Evolutionary conservation across 2,888 invertebrate genomes (phyloP).

Genomic region (Fragum fragum): DNA sequence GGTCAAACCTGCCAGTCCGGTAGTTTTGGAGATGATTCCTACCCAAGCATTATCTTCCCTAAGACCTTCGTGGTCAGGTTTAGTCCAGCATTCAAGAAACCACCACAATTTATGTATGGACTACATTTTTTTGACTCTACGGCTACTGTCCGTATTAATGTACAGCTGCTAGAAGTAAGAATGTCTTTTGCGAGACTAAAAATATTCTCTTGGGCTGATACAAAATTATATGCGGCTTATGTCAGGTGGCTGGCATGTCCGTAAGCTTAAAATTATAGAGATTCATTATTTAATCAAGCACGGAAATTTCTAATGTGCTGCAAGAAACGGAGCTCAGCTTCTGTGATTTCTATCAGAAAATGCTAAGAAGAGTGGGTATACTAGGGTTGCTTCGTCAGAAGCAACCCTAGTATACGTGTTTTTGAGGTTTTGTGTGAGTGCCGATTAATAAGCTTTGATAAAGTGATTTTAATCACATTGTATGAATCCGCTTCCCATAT

Average conservation of each 20-base stretch:
- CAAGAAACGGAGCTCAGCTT: no score
- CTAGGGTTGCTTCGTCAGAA: no score
- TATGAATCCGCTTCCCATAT: no score
- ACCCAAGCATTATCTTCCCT: neutral
- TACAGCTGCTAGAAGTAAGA: neutral
- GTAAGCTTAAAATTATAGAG: neutral
- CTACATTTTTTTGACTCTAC: neutral
- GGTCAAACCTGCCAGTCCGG: neutral
- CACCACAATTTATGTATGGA: constrained; percentile 5
- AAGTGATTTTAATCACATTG: no score
- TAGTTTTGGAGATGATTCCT: neutral
- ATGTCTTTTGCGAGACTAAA: neutral
- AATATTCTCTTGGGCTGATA: neutral
- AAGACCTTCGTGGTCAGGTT: neutral
- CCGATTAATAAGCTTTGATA: no score
- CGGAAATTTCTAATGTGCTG: no score
- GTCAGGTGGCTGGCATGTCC: constrained; percentile 7
- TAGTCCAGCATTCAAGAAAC: neutral
- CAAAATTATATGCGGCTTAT: neutral
- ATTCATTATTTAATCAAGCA: no score
- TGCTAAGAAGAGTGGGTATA: no score
- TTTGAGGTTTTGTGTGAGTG: no score
- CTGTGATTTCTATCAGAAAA: no score
- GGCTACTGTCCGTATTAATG: neutral
- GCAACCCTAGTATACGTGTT: no score